These are phyloP conservation scores for Genyomyrus donnyi DNA, from an alignment of 2,113 vertebrate genomes.

Conservation along the genomic window DNA sequence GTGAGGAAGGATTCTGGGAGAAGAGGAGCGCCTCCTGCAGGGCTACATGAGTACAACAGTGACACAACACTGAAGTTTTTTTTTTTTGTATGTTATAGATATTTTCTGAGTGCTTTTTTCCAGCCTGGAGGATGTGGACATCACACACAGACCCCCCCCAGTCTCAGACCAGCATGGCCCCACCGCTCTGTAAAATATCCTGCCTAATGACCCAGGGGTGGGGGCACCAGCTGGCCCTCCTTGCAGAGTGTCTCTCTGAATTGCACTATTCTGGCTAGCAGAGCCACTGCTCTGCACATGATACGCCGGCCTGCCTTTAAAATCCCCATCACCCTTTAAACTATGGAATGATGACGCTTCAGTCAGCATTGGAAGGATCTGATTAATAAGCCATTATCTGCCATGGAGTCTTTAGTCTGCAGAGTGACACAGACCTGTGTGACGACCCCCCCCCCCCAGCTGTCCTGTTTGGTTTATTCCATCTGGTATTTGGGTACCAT, in stretches of 20 bases:
- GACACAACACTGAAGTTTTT: neutral
- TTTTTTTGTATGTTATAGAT: neutral
- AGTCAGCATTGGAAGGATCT: neutral
- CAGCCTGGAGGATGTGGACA: neutral
- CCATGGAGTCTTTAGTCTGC: neutral
- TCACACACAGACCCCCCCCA: neutral
- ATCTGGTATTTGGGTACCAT: neutral
- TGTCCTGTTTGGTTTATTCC: neutral
- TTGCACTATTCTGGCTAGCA: neutral
- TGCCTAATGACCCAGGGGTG: slow-evolving; percentile 1
- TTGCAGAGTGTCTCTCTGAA: neutral
- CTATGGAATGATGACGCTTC: neutral
- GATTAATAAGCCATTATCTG: neutral
- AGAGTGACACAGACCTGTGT: neutral
- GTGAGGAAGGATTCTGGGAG: neutral
- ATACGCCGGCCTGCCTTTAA: neutral
- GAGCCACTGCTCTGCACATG: neutral
- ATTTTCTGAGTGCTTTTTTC: neutral
- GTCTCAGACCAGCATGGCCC: neutral
- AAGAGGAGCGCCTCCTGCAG: neutral
- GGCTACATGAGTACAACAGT: neutral
- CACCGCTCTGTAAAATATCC: neutral
- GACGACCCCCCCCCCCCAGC: neutral
- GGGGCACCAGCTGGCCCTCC: neutral
- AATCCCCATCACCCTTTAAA: neutral